phyloP scores from a whole-genome alignment of 23 tunicate genomes.

The Phallusia fumigata region DNA sequence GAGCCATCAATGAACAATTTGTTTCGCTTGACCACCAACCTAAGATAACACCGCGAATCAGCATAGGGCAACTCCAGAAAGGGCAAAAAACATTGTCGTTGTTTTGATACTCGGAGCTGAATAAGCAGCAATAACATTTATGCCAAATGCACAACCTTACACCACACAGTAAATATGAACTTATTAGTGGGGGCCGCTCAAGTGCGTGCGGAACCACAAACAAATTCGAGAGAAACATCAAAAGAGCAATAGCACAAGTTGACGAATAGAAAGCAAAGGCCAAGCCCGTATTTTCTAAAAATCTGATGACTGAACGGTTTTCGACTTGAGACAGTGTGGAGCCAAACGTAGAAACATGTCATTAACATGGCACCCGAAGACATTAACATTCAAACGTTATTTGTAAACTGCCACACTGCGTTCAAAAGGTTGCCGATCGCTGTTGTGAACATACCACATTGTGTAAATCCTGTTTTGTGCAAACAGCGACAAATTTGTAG shows the following conservation, averaged over 20 bases:
- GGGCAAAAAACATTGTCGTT: background rate
- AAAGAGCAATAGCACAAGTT: slow-evolving; percentile 20
- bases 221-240: slow-evolving; percentile 23
- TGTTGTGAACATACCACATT: too few species aligned
- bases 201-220: slow-evolving; percentile 50
- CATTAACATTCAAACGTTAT: too few species aligned
- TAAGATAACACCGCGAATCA: background rate
- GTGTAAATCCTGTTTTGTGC: too few species aligned
- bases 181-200: background rate
- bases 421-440: too few species aligned
- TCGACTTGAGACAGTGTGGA: too few species aligned
- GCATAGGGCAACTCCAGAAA: background rate
- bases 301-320: background rate
- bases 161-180: background rate
- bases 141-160: background rate
- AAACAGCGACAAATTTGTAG: too few species aligned
- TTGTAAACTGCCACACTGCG: too few species aligned
- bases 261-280: slow-evolving; percentile 10
- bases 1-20: background rate
- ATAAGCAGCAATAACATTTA: background rate
- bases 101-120: background rate
- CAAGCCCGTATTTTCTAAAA: slow-evolving; percentile 47
- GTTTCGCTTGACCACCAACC: background rate
- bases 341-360: too few species aligned
- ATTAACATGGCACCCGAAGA: too few species aligned